Evolutionary conservation across 2,888 invertebrate genomes (phyloP).

Genomic region (Metopia argyrocephala): DNA sequence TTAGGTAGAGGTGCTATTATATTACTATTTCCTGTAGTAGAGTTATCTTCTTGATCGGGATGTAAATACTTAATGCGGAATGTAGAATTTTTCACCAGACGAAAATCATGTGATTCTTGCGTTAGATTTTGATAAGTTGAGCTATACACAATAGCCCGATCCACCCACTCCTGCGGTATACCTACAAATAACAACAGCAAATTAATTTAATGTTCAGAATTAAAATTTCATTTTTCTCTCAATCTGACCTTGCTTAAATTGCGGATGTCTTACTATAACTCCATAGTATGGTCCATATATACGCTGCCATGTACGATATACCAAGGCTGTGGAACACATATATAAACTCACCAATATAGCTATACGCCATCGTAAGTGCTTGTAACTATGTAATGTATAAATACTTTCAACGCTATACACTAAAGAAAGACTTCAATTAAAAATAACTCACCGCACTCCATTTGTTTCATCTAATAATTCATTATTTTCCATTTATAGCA

Average conservation of each 20-base stretch:
- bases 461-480: constrained; percentile 68
- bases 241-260: constrained; percentile 46
- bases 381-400: constrained; percentile 62
- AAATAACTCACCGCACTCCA: constrained; percentile 63
- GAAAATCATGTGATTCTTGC: constrained; percentile 68
- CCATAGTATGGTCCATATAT: constrained; percentile 52
- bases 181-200: constrained; percentile 60
- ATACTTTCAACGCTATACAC: neutral
- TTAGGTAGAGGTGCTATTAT: constrained; percentile 44
- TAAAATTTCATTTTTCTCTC: neutral
- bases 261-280: constrained; percentile 33
- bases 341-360: constrained; percentile 66
- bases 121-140: constrained; percentile 66
- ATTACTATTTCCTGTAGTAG: neutral
- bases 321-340: constrained; percentile 68
- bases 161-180: constrained; percentile 70
- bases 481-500: constrained; percentile 63
- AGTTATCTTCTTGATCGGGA: constrained; percentile 33
- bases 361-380: constrained; percentile 67
- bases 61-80: constrained; percentile 58
- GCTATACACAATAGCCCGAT: constrained; percentile 69
- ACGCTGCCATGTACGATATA: constrained; percentile 66
- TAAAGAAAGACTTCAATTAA: neutral
- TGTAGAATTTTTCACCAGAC: constrained; percentile 65
- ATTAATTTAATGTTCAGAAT: neutral